These are phyloP conservation scores for Rapana venosa DNA, from an alignment of 2,888 invertebrate species.

Conservation along the genomic window DNA sequence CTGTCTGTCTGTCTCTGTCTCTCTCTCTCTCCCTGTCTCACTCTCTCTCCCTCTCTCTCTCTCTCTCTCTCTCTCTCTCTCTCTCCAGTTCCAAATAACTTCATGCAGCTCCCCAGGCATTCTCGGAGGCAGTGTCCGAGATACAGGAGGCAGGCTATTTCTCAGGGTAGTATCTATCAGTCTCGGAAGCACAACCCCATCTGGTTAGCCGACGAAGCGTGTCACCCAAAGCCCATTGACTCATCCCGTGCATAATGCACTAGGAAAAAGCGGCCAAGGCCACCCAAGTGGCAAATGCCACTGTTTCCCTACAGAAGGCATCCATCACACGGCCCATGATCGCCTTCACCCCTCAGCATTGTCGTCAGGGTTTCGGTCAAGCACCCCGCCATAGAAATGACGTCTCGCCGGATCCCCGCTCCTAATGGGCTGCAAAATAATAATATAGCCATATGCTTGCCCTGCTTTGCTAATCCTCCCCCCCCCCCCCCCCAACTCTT, in stretches of 20 bases:
- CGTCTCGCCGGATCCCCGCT: neutral
- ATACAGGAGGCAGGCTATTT: neutral
- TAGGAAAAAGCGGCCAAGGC: neutral
- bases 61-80: conserved; percentile 24
- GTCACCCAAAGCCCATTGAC: conserved; percentile 29
- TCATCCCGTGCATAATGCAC: conserved; percentile 36
- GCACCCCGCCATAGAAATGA: conserved; percentile 31
- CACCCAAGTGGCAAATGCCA: conserved; percentile 32
- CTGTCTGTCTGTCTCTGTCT: neutral
- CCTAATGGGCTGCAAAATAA: conserved; percentile 39
- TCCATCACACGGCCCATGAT: conserved; percentile 7
- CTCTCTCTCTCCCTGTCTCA: conserved; percentile 3
- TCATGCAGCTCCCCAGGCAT: no score
- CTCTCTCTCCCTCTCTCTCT: conserved; percentile 22
- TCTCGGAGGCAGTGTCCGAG: no score
- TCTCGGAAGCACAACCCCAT: neutral
- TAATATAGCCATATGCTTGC: conserved; percentile 37
- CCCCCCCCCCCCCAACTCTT: neutral
- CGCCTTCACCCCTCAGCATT: neutral
- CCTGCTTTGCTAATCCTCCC: no score
- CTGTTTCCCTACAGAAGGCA: conserved; percentile 18
- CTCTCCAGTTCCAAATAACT: neutral
- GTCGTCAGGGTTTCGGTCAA: neutral
- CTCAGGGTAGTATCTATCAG: neutral
- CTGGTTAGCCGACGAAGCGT: conserved; percentile 22